Evolutionary conservation across 2,888 invertebrate genomes (phyloP).

Genomic region (Dorcus hopei): DNA sequence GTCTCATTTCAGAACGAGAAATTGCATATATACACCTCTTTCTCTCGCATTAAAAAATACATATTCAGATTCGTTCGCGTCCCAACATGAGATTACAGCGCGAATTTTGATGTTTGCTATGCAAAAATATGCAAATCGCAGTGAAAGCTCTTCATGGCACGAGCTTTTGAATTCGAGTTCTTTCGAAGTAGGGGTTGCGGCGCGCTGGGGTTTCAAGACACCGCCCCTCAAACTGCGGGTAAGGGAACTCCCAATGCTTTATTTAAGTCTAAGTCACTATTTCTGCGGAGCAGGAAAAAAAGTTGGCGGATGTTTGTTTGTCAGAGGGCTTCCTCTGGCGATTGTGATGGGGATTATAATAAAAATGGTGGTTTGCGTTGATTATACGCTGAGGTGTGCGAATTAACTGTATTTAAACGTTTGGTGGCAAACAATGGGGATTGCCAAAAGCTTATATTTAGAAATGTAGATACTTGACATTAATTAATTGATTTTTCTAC

Average conservation of each 20-base stretch:
- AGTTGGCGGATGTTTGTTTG: neutral
- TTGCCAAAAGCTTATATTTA: too few relatives aligned
- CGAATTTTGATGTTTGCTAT: constrained; percentile 42
- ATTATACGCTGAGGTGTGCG: too few relatives aligned
- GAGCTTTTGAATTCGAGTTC: constrained; percentile 24
- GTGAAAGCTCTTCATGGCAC: constrained; percentile 38
- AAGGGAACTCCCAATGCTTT: constrained; percentile 37
- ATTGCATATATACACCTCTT: constrained; percentile 3
- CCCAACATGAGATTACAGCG: constrained; percentile 42
- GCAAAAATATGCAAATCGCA: constrained; percentile 48
- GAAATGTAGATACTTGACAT: too few relatives aligned
- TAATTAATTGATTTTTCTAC: too few relatives aligned
- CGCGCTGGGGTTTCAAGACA: constrained; percentile 31
- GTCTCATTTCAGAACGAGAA: constrained; percentile 8
- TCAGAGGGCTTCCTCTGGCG: neutral
- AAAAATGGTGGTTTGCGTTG: neutral
- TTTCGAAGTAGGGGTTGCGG: constrained; percentile 31
- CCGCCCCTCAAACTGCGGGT: constrained; percentile 41
- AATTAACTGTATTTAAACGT: too few relatives aligned
- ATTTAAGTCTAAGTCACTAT: constrained; percentile 38
- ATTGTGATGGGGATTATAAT: neutral
- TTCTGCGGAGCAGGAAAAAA: constrained; percentile 27
- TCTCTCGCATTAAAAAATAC: constrained; percentile 21
- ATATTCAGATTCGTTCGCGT: constrained; percentile 36
- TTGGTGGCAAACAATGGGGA: too few relatives aligned